Percentiles rank a stretch among this genome's conserved stretches.
Conservation (phyloP, 1,140 invertebrate genomes). For the Pseudomyrmex flavicornis region DNA sequence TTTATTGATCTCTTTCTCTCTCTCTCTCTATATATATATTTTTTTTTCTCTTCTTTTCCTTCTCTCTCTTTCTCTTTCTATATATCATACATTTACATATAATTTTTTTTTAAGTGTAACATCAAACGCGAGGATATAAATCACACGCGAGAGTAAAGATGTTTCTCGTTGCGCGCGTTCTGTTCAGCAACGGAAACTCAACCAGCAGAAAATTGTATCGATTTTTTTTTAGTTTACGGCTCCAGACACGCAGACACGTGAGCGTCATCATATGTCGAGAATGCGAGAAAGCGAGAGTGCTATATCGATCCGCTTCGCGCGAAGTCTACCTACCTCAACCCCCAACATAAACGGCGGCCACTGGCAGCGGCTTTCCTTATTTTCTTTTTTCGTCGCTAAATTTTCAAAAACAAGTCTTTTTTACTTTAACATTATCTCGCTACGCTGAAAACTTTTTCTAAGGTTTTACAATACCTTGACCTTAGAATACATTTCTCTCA, state of each 20-base stretch:
- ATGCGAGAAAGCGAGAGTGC: constrained; percentile 75
- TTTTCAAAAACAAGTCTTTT: background rate
- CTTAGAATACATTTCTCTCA: background rate
- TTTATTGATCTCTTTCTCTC: too few relatives aligned
- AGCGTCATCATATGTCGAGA: constrained; percentile 58
- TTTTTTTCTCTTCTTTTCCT: too few relatives aligned
- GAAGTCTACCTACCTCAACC: constrained; percentile 72
- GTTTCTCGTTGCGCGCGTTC: too few relatives aligned
- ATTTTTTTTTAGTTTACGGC: background rate
- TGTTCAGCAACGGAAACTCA: too few relatives aligned
- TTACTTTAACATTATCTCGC: background rate
- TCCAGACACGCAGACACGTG: constrained; percentile 32
- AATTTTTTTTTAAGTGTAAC: too few relatives aligned
- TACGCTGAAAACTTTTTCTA: background rate
- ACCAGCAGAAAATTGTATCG: too few relatives aligned
- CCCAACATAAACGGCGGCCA: constrained; percentile 31
- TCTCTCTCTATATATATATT: too few relatives aligned
- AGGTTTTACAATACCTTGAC: background rate
- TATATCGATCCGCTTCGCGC: constrained; percentile 73
- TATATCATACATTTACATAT: too few relatives aligned
- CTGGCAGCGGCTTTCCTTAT: constrained; percentile 38
- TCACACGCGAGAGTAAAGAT: too few relatives aligned
- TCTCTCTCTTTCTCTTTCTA: too few relatives aligned
- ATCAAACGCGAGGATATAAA: too few relatives aligned
- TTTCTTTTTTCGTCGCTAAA: constrained; percentile 15